Conservation (phyloP, 92 coral and sea anemone species). For the Palythoa caribaeorum region DNA sequence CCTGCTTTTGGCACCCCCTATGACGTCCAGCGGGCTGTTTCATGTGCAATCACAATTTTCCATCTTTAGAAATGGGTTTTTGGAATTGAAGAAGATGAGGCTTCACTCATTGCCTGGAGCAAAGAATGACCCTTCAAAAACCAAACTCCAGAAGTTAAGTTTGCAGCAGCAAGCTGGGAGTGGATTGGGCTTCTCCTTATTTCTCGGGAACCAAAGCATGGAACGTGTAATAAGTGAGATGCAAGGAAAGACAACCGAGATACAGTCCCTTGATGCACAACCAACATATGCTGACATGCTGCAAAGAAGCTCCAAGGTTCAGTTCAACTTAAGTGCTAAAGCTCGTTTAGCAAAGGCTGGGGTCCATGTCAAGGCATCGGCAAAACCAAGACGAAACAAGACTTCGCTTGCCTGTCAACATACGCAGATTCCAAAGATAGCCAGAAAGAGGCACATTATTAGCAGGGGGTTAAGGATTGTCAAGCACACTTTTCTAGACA, state of each 20-base stretch:
- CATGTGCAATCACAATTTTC: conserved; percentile 56
- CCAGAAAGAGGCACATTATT: no score
- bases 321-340: no score
- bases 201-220: conserved; percentile 17
- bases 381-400: no score
- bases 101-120: conserved; percentile 56
- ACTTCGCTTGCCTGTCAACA: no score
- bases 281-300: no score
- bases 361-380: no score
- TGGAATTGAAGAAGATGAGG: conserved; percentile 41
- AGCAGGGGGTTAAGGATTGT: conserved; percentile 54
- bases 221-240: not conserved
- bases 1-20: conserved; percentile 52
- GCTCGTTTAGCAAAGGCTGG: no score
- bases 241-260: not conserved
- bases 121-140: conserved; percentile 38
- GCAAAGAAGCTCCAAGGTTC: no score
- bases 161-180: conserved; percentile 62
- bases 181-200: conserved; percentile 62
- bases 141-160: conserved; percentile 53
- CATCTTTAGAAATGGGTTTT: conserved; percentile 49
- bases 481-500: conserved; percentile 58
- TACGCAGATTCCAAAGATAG: no score
- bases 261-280: not conserved
- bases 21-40: conserved; percentile 61